phyloP scores from a whole-genome alignment of 2,113 vertebrate species.

The Thalassarche chlororhynchos region DNA sequence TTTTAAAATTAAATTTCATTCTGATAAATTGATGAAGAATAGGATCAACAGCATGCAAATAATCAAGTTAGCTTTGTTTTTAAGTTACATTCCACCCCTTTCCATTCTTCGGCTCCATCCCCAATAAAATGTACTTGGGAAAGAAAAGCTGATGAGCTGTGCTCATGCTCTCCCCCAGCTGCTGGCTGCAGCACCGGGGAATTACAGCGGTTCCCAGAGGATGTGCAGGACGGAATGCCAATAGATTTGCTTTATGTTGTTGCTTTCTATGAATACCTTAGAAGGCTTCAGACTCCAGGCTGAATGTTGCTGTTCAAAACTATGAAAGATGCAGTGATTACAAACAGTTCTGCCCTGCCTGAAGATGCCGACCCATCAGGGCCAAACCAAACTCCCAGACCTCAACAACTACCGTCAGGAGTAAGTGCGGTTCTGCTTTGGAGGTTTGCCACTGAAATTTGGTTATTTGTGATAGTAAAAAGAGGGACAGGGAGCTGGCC shows the following conservation, averaged over 20 bases:
- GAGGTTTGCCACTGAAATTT: background rate
- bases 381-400: background rate
- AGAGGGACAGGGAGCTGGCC: background rate
- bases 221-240: background rate
- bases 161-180: background rate
- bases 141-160: background rate
- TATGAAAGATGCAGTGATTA: background rate
- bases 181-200: background rate
- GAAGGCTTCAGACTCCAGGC: background rate
- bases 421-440: background rate
- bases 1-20: background rate
- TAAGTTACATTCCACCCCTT: no score
- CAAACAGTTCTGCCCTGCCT: background rate
- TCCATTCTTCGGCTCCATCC: background rate
- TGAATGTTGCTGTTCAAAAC: background rate
- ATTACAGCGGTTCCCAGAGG: background rate
- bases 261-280: background rate
- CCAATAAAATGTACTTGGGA: background rate
- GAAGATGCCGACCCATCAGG: background rate
- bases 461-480: background rate
- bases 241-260: background rate
- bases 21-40: background rate
- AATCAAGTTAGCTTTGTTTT: background rate
- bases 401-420: background rate
- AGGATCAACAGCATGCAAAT: background rate